A percentile compares a stretch with the other conserved stretches of the same genome.
phyloP scores from a whole-genome alignment of 2,113 vertebrate genomes.

The Nymphicus hollandicus region DNA sequence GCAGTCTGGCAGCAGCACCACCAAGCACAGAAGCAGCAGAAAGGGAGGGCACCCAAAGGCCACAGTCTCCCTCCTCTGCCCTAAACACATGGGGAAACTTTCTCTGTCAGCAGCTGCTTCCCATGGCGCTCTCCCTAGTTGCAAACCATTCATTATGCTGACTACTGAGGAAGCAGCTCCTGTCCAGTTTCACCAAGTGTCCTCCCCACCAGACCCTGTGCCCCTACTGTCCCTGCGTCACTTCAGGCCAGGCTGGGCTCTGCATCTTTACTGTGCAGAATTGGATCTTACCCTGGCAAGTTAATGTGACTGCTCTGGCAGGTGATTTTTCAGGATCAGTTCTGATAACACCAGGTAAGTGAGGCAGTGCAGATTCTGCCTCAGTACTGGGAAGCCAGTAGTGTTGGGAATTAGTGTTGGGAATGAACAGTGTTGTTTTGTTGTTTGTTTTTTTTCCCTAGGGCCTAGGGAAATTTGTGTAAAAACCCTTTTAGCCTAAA shows the following conservation, averaged over 20 bases:
- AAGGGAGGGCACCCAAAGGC: background rate
- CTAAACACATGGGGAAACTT: background rate
- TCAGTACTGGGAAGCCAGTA: background rate
- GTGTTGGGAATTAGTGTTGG: background rate
- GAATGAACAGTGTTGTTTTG: background rate
- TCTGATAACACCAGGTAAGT: background rate
- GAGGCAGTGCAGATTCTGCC: background rate
- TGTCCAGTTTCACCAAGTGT: background rate
- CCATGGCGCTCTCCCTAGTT: background rate
- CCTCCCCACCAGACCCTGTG: accelerated
- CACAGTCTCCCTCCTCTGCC: background rate
- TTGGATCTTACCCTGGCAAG: background rate
- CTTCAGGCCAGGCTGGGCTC: background rate
- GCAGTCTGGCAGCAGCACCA: background rate
- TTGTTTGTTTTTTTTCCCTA: background rate
- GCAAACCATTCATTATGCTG: background rate
- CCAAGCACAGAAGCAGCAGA: background rate
- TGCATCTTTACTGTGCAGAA: background rate
- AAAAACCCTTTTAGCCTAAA: background rate
- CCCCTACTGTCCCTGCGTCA: accelerated
- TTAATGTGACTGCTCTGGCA: background rate
- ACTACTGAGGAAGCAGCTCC: background rate
- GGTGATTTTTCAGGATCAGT: background rate
- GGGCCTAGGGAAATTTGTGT: background rate
- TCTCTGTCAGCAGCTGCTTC: background rate